Conservation (phyloP, 2,113 vertebrate species). For the Chaetodon auriga region DNA sequence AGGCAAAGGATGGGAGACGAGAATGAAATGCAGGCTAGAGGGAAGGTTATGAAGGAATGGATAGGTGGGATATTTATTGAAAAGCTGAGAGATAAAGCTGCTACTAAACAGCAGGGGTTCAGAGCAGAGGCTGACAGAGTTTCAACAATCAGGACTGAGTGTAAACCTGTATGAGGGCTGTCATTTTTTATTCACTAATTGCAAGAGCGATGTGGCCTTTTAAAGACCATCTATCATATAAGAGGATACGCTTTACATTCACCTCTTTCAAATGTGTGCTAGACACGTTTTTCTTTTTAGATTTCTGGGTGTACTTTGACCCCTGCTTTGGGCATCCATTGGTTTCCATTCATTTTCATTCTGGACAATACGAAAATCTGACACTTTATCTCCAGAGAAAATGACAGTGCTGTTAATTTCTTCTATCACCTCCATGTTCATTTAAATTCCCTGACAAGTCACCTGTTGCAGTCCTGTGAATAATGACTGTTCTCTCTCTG, state of each 20-base stretch:
- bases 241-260: too few relatives aligned
- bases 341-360: background rate
- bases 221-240: too few relatives aligned
- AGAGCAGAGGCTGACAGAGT: background rate
- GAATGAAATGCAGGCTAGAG: background rate
- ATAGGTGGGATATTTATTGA: background rate
- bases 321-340: background rate
- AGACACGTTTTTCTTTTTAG: background rate
- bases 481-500: too few relatives aligned
- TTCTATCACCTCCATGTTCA: background rate
- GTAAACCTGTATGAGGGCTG: background rate
- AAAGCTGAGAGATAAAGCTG: background rate
- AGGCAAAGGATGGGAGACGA: slow-evolving; percentile 2
- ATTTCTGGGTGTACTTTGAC: background rate
- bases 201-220: too few relatives aligned
- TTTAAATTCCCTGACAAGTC: background rate
- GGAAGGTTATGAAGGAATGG: background rate
- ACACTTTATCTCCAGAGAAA: too few relatives aligned
- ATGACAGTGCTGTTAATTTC: background rate
- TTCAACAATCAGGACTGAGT: background rate
- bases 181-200: background rate
- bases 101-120: background rate
- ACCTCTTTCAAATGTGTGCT: background rate
- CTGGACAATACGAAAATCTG: background rate
- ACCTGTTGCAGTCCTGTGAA: too few relatives aligned